These are phyloP conservation scores for Archocentrus centrarchus DNA, from an alignment of 2,113 vertebrate species.

Conservation along the genomic window DNA sequence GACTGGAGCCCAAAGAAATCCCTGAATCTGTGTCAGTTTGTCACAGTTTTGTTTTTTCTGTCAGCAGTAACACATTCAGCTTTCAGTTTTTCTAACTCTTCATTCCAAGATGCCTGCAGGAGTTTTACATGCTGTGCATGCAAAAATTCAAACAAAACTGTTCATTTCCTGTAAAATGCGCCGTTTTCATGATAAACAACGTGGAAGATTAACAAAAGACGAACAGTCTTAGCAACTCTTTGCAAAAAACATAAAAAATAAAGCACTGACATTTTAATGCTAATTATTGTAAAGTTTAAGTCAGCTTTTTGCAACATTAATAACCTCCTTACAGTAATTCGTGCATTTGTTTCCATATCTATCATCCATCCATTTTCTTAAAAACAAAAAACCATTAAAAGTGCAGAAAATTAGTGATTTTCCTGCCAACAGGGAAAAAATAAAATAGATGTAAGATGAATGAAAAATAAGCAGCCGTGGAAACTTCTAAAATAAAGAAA, in stretches of 20 bases:
- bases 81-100: background rate
- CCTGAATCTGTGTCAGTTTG: slow-evolving; percentile 3
- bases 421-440: background rate
- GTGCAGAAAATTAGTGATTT: background rate
- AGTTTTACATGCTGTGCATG: background rate
- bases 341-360: background rate
- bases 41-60: background rate
- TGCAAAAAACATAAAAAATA: background rate
- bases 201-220: background rate
- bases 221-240: background rate
- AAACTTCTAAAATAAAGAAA: background rate
- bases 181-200: background rate
- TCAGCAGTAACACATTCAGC: background rate
- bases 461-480: background rate
- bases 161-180: background rate
- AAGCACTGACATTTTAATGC: background rate
- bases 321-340: slow-evolving; percentile 6
- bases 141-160: background rate
- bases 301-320: slow-evolving; percentile 8
- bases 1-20: slow-evolving; percentile 25
- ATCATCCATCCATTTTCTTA: background rate
- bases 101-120: background rate
- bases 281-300: background rate
- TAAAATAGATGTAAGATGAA: background rate
- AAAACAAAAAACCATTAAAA: background rate